A percentile compares a stretch with the other conserved stretches of the same genome.
These are phyloP conservation scores for Solea solea DNA, from an alignment of 2,113 vertebrate genomes.

Conservation along the genomic window DNA sequence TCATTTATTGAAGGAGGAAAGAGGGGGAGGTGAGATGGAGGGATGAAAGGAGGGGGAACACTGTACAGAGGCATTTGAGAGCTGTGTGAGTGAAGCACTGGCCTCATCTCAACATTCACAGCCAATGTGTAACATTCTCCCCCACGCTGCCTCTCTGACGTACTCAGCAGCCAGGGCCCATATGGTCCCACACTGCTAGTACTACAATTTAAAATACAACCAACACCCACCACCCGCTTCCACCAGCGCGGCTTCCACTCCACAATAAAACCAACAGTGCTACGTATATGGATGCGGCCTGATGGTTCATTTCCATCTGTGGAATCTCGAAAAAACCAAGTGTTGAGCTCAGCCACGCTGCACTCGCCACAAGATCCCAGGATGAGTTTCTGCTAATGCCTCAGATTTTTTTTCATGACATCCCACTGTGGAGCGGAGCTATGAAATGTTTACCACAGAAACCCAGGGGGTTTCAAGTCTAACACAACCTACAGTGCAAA, in stretches of 20 bases:
- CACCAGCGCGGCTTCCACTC: neutral
- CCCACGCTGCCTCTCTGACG: slow-evolving; percentile 51
- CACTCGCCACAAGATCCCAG: slow-evolving; percentile 36
- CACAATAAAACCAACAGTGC: slow-evolving; percentile 35
- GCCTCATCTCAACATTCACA: slow-evolving; percentile 82
- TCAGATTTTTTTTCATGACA: slow-evolving; percentile 52
- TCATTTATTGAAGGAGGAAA: slow-evolving; percentile 78
- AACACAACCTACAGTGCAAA: slow-evolving; percentile 47
- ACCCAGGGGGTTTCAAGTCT: slow-evolving; percentile 37
- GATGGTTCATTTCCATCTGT: slow-evolving; percentile 45
- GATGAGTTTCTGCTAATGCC: slow-evolving; percentile 56
- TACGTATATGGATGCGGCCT: slow-evolving; percentile 27
- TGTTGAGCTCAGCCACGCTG: slow-evolving; percentile 19
- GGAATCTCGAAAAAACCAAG: slow-evolving; percentile 46
- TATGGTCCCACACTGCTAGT: slow-evolving; percentile 48
- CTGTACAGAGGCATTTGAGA: slow-evolving; percentile 75
- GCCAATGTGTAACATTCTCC: slow-evolving; percentile 78
- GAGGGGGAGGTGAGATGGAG: slow-evolving; percentile 58
- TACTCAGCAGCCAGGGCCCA: slow-evolving; percentile 54
- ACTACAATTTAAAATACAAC: slow-evolving; percentile 33
- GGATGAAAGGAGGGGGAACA: slow-evolving; percentile 67
- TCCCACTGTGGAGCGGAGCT: slow-evolving; percentile 39
- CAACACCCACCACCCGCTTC: slow-evolving; percentile 16
- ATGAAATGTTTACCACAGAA: slow-evolving; percentile 43
- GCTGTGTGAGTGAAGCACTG: slow-evolving; percentile 71